Conservation (phyloP, 2,888 invertebrate genomes). For the Drosophila acutilabella region DNA sequence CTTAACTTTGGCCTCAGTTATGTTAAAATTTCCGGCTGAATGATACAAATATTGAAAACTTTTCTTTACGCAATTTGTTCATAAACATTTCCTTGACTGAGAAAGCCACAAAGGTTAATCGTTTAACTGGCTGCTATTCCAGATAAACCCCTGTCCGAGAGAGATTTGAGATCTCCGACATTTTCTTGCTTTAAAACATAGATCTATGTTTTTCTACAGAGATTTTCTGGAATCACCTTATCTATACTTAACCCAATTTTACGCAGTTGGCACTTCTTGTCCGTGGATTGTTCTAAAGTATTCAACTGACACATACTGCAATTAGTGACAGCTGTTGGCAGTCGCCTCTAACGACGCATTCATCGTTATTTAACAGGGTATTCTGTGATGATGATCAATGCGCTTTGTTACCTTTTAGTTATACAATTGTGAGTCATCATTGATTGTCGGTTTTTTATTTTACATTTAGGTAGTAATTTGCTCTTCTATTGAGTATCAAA, state of each 20-base stretch:
- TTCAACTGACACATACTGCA: background rate
- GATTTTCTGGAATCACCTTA: no score
- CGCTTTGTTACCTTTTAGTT: constrained; percentile 11
- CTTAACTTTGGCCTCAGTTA: background rate
- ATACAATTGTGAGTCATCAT: constrained; percentile 25
- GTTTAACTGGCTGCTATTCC: no score
- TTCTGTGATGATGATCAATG: constrained; percentile 9
- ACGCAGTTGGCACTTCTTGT: background rate
- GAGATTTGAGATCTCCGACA: no score
- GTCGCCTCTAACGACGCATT: background rate
- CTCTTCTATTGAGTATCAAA: constrained; percentile 29
- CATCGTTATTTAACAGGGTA: constrained; percentile 6
- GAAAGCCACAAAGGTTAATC: no score
- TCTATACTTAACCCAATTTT: background rate
- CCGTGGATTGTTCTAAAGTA: background rate
- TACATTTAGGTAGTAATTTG: constrained; percentile 14
- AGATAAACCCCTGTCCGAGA: no score
- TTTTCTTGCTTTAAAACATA: no score
- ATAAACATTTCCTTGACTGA: background rate
- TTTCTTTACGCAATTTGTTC: background rate
- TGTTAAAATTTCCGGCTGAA: no score
- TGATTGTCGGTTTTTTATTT: constrained; percentile 4
- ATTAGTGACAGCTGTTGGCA: constrained; percentile 18
- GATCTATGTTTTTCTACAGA: no score
- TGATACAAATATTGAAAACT: background rate